phyloP scores from a whole-genome alignment of 2,113 vertebrate species.

The Siphamia tubifer region DNA sequence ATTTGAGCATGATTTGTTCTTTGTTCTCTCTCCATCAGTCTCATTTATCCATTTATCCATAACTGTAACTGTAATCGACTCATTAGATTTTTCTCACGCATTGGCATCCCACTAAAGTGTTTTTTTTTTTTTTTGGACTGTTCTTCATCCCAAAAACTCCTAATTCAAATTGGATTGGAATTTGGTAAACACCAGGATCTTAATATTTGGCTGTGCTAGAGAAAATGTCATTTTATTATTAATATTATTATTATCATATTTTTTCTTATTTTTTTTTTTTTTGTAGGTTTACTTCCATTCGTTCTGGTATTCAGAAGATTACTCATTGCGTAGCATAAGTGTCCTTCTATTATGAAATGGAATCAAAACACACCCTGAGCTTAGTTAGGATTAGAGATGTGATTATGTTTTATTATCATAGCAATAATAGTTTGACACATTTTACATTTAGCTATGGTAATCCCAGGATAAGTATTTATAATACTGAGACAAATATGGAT shows the following conservation, averaged over 20 bases:
- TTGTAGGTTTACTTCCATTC: not conserved
- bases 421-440: constrained; percentile 61
- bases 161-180: not conserved
- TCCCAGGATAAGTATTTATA: constrained; percentile 56
- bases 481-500: constrained; percentile 49
- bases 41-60: too few relatives aligned
- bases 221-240: too few relatives aligned
- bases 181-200: constrained; percentile 18
- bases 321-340: not conserved
- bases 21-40: too few relatives aligned
- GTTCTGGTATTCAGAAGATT: constrained; percentile 35
- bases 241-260: too few relatives aligned
- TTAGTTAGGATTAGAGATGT: constrained; percentile 61
- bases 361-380: constrained; percentile 40
- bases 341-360: constrained; percentile 39
- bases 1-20: too few relatives aligned
- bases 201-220: not conserved
- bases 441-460: constrained; percentile 64
- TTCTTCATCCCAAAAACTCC: not conserved
- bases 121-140: not conserved
- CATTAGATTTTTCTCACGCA: too few relatives aligned
- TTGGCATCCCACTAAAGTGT: not conserved
- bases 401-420: constrained; percentile 60
- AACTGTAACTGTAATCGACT: too few relatives aligned
- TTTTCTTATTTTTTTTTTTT: not conserved